Conservation (phyloP, 2,888 invertebrate species). For the Melolontha melolontha region DNA sequence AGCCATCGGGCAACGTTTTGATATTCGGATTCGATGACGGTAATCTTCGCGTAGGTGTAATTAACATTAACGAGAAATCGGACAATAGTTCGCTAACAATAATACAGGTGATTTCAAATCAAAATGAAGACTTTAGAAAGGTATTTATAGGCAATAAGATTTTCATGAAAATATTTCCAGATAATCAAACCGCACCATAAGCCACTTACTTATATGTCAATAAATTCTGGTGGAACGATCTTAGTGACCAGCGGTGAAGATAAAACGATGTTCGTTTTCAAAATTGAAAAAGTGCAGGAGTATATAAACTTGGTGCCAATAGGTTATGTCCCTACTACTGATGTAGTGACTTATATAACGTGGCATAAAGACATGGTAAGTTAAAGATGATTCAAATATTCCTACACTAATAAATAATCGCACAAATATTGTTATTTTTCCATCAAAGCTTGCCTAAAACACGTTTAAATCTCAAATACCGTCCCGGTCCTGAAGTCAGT, state of each 20-base stretch:
- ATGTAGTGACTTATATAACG: conserved; percentile 73
- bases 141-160: too few species aligned
- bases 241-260: conserved; percentile 78
- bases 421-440: too few species aligned
- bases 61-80: conserved; percentile 45
- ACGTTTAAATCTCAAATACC: too few species aligned
- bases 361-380: conserved; percentile 74
- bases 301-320: conserved; percentile 70
- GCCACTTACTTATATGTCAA: conserved; percentile 71
- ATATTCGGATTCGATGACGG: conserved; percentile 80
- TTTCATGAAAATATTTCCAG: conserved; percentile 60
- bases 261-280: conserved; percentile 76
- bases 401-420: too few species aligned
- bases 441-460: too few species aligned
- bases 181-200: conserved; percentile 77
- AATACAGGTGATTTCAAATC: conserved; percentile 47
- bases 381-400: too few species aligned
- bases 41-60: conserved; percentile 70
- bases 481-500: too few species aligned
- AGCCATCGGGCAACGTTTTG: conserved; percentile 73
- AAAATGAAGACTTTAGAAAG: neutral
- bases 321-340: conserved; percentile 76
- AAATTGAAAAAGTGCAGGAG: conserved; percentile 62
- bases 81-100: conserved; percentile 41
- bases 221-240: conserved; percentile 70